Percentiles rank a stretch among this genome's conserved stretches.
Conservation (phyloP, 2,113 vertebrate genomes). For the Solenodon paradoxus region DNA sequence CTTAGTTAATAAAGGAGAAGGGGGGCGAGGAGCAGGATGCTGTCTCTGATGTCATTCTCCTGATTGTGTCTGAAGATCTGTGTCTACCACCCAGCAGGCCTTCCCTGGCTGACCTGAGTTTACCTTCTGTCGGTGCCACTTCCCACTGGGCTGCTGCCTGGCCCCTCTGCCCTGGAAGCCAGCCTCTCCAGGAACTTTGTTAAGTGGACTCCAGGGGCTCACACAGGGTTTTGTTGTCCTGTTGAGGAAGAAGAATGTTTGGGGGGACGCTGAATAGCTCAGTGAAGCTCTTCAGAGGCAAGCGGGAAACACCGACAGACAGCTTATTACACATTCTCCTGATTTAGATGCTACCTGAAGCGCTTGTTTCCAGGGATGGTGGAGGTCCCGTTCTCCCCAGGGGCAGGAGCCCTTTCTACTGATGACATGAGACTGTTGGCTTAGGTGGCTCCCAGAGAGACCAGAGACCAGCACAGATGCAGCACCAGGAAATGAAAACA, state of each 20-base stretch:
- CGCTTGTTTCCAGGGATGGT: not conserved
- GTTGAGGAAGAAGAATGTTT: constrained; percentile 67
- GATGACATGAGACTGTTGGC: not conserved
- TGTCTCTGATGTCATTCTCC: constrained; percentile 78
- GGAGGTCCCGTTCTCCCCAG: not conserved
- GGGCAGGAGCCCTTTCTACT: not conserved
- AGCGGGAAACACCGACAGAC: not conserved
- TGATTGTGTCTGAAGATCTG: constrained; percentile 78
- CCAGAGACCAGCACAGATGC: not conserved
- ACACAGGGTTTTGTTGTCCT: constrained; percentile 79
- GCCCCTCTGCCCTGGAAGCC: constrained; percentile 82
- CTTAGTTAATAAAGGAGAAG: constrained; percentile 79
- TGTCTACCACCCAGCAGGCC: constrained; percentile 78
- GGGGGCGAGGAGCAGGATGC: constrained; percentile 66
- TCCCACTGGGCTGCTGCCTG: constrained; percentile 89
- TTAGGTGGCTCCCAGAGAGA: not conserved
- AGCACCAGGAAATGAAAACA: not conserved
- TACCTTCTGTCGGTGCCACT: constrained; percentile 86
- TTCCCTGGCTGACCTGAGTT: constrained; percentile 80
- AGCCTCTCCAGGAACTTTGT: constrained; percentile 76
- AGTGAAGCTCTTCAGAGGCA: constrained; percentile 43
- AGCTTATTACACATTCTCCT: not conserved
- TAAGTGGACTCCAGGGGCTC: constrained; percentile 71
- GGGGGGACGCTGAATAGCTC: not conserved
- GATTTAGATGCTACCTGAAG: constrained; percentile 45